Evolutionary conservation across 2,113 vertebrate genomes (phyloP).

Genomic region (Struthio camelus): DNA sequence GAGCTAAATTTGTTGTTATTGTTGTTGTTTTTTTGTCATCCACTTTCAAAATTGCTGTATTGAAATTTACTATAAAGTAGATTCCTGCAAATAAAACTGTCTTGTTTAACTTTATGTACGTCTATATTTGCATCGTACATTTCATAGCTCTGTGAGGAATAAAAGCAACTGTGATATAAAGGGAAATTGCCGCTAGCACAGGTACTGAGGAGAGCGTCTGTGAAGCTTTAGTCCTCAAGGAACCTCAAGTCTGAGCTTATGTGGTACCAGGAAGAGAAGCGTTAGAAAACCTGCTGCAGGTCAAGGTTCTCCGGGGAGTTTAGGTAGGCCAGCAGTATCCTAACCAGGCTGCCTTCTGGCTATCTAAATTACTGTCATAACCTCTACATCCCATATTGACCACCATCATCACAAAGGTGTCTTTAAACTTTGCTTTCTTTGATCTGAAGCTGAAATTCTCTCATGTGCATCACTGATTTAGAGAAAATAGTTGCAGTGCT

Average conservation of each 20-base stretch:
- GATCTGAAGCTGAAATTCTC: background rate
- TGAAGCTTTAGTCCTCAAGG: background rate
- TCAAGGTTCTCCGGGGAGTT: background rate
- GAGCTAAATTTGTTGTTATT: background rate
- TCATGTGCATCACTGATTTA: background rate
- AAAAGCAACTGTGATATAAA: background rate
- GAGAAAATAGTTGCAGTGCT: background rate
- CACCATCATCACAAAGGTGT: background rate
- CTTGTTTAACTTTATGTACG: background rate
- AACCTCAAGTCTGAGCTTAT: background rate
- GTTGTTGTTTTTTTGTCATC: background rate
- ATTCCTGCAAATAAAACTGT: background rate
- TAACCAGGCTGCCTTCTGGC: background rate
- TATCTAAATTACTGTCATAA: background rate
- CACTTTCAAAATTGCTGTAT: background rate
- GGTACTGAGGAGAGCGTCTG: background rate
- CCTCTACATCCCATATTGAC: background rate
- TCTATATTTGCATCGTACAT: background rate
- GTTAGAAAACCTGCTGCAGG: background rate
- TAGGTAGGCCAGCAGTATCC: background rate
- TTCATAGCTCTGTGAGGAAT: background rate
- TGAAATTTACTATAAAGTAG: background rate
- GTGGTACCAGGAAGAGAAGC: background rate
- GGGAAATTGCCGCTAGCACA: background rate
- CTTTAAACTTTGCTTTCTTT: background rate